Evolutionary conservation across 2,888 invertebrate species (phyloP), one percentile per base, ranked within the genome.

Genomic region (Corythucha ciliata): DNA sequence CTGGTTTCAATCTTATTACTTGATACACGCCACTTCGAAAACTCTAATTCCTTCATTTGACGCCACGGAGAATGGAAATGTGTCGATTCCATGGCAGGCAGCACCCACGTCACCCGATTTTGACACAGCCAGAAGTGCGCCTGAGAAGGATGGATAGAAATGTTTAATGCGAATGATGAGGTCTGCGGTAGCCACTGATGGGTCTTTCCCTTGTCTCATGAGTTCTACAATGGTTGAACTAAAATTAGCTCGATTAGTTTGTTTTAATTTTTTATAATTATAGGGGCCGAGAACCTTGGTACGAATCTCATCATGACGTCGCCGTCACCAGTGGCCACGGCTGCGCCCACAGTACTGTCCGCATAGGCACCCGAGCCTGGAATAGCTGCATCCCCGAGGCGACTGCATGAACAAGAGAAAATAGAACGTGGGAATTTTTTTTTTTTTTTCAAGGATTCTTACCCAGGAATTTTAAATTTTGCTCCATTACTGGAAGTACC

Each of bases 401-500:
- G 72, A 16, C 81, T 80, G 61, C 12, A 64, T 60, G 32, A 16
- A 5, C n/a, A n/a, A n/a, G n/a, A n/a, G n/a, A n/a, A n/a, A n/a
- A n/a, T n/a, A n/a, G n/a, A n/a, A n/a, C n/a, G n/a, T n/a, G n/a
- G n/a, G n/a, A n/a, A n/a, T n/a, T n/a, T n/a, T n/a, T 39, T 5
- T 4, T 42, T 16, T 18, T 3, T 20, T 14, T 25, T 3, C 14
- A 5, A 39, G 20, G 7, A 12, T 21, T 53, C 56, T 62, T 68
- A 85, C 83, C 94, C 94, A 3, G 92, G 86, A 63, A 98, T 89
- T 75, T 97, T 98, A 68, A 83, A 79, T 57, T 72, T 79, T 2
- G 89, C 86, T 25, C 98, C 98, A 73, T 98, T 98, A 0, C 94
- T 93, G 1, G 93, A 91, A 3, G 96, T 94, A 8, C 93, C 97